These are phyloP conservation scores for Caenorhabditis drosophilae DNA, from an alignment of 2,888 invertebrate species.

Conservation along the genomic window DNA sequence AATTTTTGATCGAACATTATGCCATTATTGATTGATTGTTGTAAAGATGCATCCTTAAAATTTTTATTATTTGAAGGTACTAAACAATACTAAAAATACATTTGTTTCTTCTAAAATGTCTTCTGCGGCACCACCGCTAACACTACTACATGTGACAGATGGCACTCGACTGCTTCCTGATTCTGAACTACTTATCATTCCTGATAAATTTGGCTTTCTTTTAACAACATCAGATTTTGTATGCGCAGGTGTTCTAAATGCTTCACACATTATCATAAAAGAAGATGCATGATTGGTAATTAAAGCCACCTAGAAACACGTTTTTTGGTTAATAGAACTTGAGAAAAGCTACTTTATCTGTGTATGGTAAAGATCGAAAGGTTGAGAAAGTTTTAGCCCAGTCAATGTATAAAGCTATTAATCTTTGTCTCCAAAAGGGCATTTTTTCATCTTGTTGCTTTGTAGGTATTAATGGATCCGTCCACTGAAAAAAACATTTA, in stretches of 20 bases:
- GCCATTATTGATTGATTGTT: slow-evolving; percentile 29
- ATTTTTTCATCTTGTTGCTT: slow-evolving; percentile 56
- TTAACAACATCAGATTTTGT: slow-evolving; percentile 36
- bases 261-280: slow-evolving; percentile 69
- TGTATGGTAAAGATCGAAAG: slow-evolving; percentile 63
- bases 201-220: slow-evolving; percentile 18
- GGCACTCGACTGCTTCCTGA: slow-evolving; percentile 34
- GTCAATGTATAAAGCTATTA: slow-evolving; percentile 66
- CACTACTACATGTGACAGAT: slow-evolving; percentile 12
- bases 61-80: too few species aligned
- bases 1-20: slow-evolving; percentile 17
- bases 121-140: slow-evolving; percentile 6
- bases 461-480: slow-evolving; percentile 56
- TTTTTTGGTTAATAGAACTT: background rate
- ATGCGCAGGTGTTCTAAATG: slow-evolving; percentile 66
- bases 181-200: slow-evolving; percentile 20
- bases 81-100: too few species aligned
- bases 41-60: slow-evolving; percentile 10
- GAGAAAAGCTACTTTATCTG: slow-evolving; percentile 58
- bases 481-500: slow-evolving; percentile 58
- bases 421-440: slow-evolving; percentile 66
- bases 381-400: slow-evolving; percentile 67
- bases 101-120: slow-evolving; percentile 2
- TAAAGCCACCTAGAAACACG: slow-evolving; percentile 55
- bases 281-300: slow-evolving; percentile 67